A percentile compares a stretch with the other conserved stretches of the same genome.
Conservation (phyloP, 2,113 vertebrate species). For the Gulo gulo region DNA sequence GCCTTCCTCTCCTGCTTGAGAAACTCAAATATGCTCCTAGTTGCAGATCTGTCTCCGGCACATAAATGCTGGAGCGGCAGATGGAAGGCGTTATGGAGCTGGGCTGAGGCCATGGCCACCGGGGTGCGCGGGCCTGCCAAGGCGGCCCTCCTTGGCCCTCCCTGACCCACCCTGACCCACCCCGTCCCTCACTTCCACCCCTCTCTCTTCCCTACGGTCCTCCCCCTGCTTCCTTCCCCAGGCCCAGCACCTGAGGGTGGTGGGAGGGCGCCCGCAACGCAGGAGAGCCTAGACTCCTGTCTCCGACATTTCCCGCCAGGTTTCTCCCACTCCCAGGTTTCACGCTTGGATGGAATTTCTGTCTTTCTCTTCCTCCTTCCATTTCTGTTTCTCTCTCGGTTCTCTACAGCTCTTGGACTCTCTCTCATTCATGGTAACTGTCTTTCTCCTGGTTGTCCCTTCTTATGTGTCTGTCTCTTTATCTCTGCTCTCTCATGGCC, state of each 20-base stretch:
- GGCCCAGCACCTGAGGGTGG: background rate
- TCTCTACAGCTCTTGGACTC: background rate
- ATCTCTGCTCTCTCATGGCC: background rate
- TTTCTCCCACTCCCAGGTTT: background rate
- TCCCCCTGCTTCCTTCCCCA: background rate
- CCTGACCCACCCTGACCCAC: accelerated
- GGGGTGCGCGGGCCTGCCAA: background rate
- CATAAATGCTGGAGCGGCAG: background rate
- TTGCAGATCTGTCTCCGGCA: background rate
- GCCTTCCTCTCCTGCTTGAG: background rate
- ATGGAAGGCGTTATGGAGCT: background rate
- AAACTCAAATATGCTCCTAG: background rate
- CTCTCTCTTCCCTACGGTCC: background rate
- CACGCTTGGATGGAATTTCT: background rate
- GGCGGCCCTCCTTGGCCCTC: background rate
- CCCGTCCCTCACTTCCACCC: background rate
- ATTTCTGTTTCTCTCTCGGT: background rate
- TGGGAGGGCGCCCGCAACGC: background rate
- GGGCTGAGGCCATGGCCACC: background rate
- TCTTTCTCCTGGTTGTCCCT: background rate
- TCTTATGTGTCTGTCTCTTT: background rate
- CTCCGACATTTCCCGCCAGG: accelerated
- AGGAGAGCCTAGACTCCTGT: background rate
- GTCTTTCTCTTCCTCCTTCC: background rate
- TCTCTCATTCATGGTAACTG: background rate